Conservation (phyloP, 1,140 invertebrate genomes). For the Trissolcus basalis region DNA sequence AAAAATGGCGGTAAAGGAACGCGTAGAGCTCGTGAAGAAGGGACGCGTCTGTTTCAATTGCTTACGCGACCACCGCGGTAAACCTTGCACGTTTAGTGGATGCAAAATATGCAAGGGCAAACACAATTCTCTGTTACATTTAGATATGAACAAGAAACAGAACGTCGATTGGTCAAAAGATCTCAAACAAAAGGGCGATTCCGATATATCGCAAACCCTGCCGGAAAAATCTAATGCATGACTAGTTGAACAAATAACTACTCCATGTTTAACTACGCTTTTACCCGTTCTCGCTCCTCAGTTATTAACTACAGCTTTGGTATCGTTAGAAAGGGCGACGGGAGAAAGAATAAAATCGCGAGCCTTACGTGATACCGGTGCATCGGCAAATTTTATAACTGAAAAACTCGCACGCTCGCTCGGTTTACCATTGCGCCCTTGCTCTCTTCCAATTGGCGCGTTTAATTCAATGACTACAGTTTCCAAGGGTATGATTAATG, state of each 20-base stretch:
- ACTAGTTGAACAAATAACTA: background rate
- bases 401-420: background rate
- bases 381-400: conserved; percentile 12
- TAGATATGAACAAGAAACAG: background rate
- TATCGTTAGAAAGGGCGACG: background rate
- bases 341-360: background rate
- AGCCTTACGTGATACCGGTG: conserved; percentile 8
- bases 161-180: background rate
- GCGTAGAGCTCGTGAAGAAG: background rate
- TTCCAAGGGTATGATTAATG: background rate
- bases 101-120: background rate
- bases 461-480: background rate
- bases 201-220: too few species aligned
- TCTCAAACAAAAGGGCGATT: too few species aligned
- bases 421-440: background rate
- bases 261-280: background rate
- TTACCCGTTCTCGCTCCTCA: background rate
- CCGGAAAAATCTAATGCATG: background rate
- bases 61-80: conserved; percentile 8
- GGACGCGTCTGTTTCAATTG: conserved; percentile 2
- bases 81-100: background rate
- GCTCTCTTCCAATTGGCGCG: background rate
- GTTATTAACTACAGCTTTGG: conserved; percentile 6
- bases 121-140: conserved; percentile 8
- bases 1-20: background rate